phyloP scores from a whole-genome alignment of 2,797 vertebrate genomes.

The Anomalospiza imberbis region DNA sequence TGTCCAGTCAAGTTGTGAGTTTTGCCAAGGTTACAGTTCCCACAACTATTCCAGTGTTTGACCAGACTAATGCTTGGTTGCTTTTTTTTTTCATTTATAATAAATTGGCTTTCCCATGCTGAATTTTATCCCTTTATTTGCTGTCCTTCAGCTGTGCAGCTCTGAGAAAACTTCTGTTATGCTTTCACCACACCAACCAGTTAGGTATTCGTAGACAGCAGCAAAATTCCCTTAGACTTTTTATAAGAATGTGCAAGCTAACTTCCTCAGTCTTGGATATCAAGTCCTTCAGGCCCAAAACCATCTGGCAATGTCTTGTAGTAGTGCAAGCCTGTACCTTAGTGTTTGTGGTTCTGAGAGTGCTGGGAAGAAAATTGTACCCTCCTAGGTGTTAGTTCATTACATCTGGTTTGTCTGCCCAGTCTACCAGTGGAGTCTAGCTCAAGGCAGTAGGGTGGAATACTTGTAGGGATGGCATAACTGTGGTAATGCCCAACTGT shows the following conservation, averaged over 20 bases:
- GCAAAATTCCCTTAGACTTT: background rate
- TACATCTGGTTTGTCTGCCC: background rate
- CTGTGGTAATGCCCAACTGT: background rate
- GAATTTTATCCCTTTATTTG: background rate
- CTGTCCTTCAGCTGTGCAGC: background rate
- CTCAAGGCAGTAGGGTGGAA: background rate
- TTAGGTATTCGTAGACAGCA: background rate
- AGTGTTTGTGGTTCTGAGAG: background rate
- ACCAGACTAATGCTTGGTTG: background rate
- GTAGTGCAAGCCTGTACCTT: background rate
- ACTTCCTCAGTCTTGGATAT: background rate
- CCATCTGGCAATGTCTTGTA: background rate
- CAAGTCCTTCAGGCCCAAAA: background rate
- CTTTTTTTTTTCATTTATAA: background rate
- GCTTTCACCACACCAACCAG: background rate
- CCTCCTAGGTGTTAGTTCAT: background rate
- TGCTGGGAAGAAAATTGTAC: background rate
- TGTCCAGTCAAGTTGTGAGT: background rate
- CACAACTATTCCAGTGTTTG: background rate
- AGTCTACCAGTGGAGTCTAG: background rate
- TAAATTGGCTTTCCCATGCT: background rate
- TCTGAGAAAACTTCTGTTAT: background rate
- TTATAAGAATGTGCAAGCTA: background rate
- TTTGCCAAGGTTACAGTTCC: background rate
- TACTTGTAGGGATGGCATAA: background rate